phyloP scores from a whole-genome alignment of 2,797 vertebrate genomes.

The Threskiornis aethiopicus region DNA sequence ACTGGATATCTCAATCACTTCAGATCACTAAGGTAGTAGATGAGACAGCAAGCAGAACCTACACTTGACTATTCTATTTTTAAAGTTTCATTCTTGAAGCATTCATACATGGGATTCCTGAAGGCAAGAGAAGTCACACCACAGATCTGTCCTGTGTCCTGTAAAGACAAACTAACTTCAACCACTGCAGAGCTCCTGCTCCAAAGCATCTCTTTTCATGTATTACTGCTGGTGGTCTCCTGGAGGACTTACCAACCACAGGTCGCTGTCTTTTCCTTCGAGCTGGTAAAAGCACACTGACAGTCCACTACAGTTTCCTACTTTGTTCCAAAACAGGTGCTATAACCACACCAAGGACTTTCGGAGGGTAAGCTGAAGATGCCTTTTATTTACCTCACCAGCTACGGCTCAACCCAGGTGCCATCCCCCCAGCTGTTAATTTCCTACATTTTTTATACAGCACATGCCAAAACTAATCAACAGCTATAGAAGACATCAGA shows the following conservation, averaged over 20 bases:
- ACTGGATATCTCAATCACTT: not conserved
- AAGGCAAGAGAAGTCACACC: not conserved
- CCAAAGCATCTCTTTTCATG: not conserved
- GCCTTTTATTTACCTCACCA: not conserved
- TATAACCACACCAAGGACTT: not conserved
- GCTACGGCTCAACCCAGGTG: not conserved
- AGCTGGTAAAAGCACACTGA: too few species aligned
- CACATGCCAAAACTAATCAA: not conserved
- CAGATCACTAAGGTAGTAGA: not conserved
- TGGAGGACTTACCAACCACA: not conserved
- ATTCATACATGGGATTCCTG: not conserved
- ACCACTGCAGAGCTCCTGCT: not conserved
- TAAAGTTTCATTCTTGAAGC: not conserved
- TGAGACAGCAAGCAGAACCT: not conserved
- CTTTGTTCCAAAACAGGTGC: not conserved
- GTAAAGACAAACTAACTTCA: not conserved
- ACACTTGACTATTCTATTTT: not conserved
- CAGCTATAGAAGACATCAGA: not conserved
- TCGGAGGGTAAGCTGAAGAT: not conserved
- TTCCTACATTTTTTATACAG: not conserved
- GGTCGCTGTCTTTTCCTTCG: not conserved
- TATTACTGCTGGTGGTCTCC: not conserved
- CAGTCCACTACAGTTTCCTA: not conserved
- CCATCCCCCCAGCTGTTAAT: not conserved
- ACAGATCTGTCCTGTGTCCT: not conserved